Percentiles rank a stretch among this genome's conserved stretches.
These are phyloP conservation scores for Columba janthina DNA, from an alignment of 2,113 vertebrate species.

Conservation along the genomic window DNA sequence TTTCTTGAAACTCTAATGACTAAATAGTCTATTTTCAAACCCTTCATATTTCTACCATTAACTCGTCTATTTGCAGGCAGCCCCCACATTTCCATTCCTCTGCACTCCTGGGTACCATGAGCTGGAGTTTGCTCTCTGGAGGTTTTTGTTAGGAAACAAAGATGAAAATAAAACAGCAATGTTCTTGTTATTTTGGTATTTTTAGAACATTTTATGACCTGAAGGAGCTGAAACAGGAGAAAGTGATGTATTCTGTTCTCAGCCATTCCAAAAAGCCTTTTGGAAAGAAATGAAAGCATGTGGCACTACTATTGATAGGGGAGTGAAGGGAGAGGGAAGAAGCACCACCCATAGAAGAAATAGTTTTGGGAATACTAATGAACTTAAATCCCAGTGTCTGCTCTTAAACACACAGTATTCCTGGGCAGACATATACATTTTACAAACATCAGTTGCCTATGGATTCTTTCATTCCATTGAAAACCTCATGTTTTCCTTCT, in stretches of 20 bases:
- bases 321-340: background rate
- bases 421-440: background rate
- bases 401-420: background rate
- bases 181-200: constrained; percentile 49
- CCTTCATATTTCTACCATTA: constrained; percentile 58
- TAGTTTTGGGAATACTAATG: background rate
- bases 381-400: background rate
- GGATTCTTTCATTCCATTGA: background rate
- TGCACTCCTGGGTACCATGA: constrained; percentile 23
- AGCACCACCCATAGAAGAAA: background rate
- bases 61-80: constrained; percentile 45
- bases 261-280: background rate
- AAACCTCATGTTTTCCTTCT: rapidly evolving
- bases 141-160: constrained; percentile 58
- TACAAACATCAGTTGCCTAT: background rate
- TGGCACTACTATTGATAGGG: background rate
- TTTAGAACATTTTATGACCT: constrained; percentile 35
- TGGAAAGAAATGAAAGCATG: background rate
- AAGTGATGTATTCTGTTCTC: constrained; percentile 16
- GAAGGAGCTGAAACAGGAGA: constrained; percentile 31
- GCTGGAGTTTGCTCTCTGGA: constrained; percentile 44
- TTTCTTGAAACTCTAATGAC: constrained; percentile 47
- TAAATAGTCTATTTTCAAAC: constrained; percentile 50
- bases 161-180: constrained; percentile 42
- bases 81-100: constrained; percentile 35